Base-by-base conservation (phyloP, 2,113 vertebrate species). In the Erinaceus europaeus region DNA sequence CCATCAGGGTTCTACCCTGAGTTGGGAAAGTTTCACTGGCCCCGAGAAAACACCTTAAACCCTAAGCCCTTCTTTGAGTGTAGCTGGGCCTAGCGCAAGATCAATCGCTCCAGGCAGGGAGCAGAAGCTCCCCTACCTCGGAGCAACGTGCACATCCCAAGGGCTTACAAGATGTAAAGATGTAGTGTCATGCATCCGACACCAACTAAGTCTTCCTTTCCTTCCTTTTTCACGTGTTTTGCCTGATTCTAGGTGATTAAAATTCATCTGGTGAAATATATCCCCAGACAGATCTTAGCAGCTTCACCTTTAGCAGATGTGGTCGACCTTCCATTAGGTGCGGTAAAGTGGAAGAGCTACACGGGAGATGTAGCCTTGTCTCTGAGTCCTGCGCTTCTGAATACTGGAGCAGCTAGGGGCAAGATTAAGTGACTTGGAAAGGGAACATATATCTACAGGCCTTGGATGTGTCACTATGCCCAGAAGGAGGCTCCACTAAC, bases 231-330 rank as follows among this genome's bases (percentile, higher is more conserved):
- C 50, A 14, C 0, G 6, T 75, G n/a, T 52, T 76, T 72, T 93
- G 83, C 84, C 67, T 92, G 86, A 93, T 86, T 93, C 50, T 6
- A 64, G 90, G 72, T 50, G 84, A 91, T 86, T 91, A 84, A 94
- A 90, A 94, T 92, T 88, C 46, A 79, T 67, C 94, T 91, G 64
- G 48, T 32, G 25, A 90, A 84, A 90, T 82, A 64, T 52, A 32
- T 92, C 74, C 74, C 38, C 46, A 71, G 82, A 73, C 48, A 87
- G 65, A 75, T 84, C 61, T 90, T 78, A 71, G 77, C 52, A 40
- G 36, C 52, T 86, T 69, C 61, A 89, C 74, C 25, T 57, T 71
- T 84, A 74, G 52, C 4, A 1, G 65, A 74, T 52, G 34, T 25
- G 69, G 34, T 32, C 80, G 74, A 84, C 85, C 78, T 89, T 87